phyloP scores from a whole-genome alignment of 2,113 vertebrate species.

The Pluvialis apricaria region DNA sequence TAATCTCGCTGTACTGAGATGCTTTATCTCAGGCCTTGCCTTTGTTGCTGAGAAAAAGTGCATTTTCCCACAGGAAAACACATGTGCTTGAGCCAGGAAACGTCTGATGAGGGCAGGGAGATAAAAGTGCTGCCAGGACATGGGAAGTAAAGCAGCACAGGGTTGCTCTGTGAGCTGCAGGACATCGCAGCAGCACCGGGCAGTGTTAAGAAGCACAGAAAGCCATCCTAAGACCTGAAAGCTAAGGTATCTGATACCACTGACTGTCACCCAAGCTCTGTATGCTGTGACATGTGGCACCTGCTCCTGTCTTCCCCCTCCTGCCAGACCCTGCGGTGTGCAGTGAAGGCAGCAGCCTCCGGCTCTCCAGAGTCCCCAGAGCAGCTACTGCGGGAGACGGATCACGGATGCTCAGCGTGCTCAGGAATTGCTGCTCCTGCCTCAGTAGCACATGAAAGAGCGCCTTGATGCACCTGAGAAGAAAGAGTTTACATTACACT shows the following conservation, averaged over 20 bases:
- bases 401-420: accelerated
- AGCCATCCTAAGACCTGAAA: not conserved
- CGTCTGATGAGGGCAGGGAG: not conserved
- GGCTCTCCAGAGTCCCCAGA: accelerated
- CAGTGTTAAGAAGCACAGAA: not conserved
- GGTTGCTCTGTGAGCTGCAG: not conserved
- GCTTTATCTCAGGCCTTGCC: constrained; percentile 12
- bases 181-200: not conserved
- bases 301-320: not conserved
- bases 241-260: not conserved
- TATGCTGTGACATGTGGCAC: not conserved
- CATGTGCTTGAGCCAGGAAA: not conserved
- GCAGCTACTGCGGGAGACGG: accelerated
- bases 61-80: not conserved
- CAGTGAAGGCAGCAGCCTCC: not conserved
- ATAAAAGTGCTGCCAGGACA: not conserved
- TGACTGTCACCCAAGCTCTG: not conserved
- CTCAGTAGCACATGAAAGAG: not conserved
- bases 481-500: not conserved
- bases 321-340: accelerated
- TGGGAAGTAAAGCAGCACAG: not conserved
- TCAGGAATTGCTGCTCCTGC: not conserved
- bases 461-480: not conserved
- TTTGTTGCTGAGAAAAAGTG: constrained; percentile 9
- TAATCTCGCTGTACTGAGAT: constrained; percentile 16